A percentile compares a stretch with the other conserved stretches of the same genome.
Conservation (phyloP, 2,888 invertebrate species). For the Nymphalis polychloros region DNA sequence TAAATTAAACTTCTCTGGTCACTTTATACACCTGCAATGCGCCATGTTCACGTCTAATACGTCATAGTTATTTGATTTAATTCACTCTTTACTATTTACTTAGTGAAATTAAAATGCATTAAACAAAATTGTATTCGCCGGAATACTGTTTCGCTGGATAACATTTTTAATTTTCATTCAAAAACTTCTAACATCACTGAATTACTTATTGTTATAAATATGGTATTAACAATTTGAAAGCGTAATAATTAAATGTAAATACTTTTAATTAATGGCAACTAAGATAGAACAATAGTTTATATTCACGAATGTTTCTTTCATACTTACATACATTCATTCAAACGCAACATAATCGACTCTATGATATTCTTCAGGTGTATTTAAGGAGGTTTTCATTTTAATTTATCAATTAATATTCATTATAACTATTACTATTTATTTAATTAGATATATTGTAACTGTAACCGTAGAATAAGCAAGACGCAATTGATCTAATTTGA, state of each 20-base stretch:
- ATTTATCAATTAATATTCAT: background rate
- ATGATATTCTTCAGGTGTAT: background rate
- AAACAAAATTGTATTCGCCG: conserved; percentile 32
- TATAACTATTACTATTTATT: background rate
- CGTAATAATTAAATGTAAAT: conserved; percentile 24
- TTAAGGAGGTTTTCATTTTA: background rate
- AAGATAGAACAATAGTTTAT: conserved; percentile 44
- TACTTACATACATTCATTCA: conserved; percentile 32
- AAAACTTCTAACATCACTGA: conserved; percentile 21
- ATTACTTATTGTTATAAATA: conserved; percentile 19
- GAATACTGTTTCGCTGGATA: conserved; percentile 26
- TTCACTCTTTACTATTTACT: conserved; percentile 35
- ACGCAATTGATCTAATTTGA: background rate
- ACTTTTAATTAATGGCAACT: conserved; percentile 31
- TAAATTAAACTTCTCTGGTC: conserved; percentile 37
- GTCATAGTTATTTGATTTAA: conserved; percentile 34
- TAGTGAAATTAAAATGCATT: conserved; percentile 37
- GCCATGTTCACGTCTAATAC: conserved; percentile 31
- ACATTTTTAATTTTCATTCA: conserved; percentile 31
- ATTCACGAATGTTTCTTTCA: conserved; percentile 44
- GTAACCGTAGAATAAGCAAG: background rate
- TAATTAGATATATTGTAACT: background rate
- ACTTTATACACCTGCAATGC: conserved; percentile 36
- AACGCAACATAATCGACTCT: background rate
- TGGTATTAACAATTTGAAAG: conserved; percentile 23